Base-by-base conservation (phyloP, 2,797 vertebrate genomes). In the Mycteria americana region DNA sequence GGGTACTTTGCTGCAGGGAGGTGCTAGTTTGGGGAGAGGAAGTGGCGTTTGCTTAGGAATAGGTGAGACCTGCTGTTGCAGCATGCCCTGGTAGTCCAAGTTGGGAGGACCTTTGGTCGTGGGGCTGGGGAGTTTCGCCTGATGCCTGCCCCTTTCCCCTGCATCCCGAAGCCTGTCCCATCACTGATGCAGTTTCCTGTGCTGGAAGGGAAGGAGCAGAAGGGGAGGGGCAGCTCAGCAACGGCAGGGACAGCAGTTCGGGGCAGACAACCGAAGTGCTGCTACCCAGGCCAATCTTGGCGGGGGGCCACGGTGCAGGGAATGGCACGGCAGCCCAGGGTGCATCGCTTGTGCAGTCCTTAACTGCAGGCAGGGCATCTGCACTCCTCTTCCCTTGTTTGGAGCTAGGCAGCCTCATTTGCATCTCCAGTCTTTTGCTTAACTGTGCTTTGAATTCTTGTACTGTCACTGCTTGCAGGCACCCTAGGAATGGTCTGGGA, bases 281-380 rank as follows among this genome's bases (percentile, higher is more conserved):
- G 18, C 33, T 63, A 28, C 6, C 18, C 13, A 2, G 5, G 30
- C 14, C 39, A 54, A 0, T 3, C 1, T 24, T 59, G 31, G 3
- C 4, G 3, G 25, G 13, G 5, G 8, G 11, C 9, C 5, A 10
- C 2, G 1, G 18, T 69, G 31, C 17, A 37, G 13, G 9, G n/a
- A 79, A 16, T 5, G 73, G 37, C 33, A 43, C 1, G 6, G 14
- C 35, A 73, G 27, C 16, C 13, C 7, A 27, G 31, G 8, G 19
- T 45, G 23, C 16, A 68, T 78, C 11, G 11, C 18, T 14, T 85
- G 11, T 27, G 31, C 25, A 51, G 67, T 72, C 12, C 33, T 74
- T 64, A 31, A 33, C 28, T 75, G 18, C 21, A 28, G 7, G 12
- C 22, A 37, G 17, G 31, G 23, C 9, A 45, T 43, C 65, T 72